These are phyloP conservation scores for Gila orcuttii DNA, from an alignment of 2,113 vertebrate species.

Conservation along the genomic window DNA sequence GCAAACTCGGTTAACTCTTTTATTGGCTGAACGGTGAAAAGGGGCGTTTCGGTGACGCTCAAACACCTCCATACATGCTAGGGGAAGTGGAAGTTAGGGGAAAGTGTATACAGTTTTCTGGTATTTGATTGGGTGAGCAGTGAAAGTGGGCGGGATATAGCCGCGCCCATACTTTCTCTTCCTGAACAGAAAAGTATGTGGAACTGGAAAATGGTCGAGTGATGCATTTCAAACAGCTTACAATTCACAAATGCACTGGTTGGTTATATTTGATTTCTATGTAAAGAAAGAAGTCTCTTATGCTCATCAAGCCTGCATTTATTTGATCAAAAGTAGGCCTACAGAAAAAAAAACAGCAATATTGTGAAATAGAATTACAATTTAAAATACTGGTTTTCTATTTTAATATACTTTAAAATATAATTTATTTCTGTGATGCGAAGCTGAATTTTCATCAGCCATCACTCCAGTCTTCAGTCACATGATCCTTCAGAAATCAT, in stretches of 20 bases:
- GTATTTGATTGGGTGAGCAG: not conserved
- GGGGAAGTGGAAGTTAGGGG: no score
- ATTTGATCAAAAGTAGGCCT: no score
- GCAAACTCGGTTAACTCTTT: not conserved
- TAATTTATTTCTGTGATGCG: no score
- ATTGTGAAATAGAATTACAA: no score
- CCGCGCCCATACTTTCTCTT: not conserved
- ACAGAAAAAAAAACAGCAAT: no score
- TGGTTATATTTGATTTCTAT: not conserved
- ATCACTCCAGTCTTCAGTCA: no score
- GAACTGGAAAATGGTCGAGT: not conserved
- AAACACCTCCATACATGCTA: not conserved
- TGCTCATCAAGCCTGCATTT: no score
- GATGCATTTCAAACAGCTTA: not conserved
- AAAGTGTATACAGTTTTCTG: not conserved
- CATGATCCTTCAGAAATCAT: no score
- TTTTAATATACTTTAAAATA: no score
- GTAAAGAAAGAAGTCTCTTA: no score
- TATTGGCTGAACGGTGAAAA: constrained; percentile 12
- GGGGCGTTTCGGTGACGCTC: not conserved
- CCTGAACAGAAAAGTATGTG: not conserved
- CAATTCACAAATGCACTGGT: not conserved
- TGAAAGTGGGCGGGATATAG: not conserved
- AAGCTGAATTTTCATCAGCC: no score
- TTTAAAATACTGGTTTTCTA: no score